These are phyloP conservation scores for Cyrtonyx montezumae DNA, from an alignment of 2,113 vertebrate genomes.

Conservation along the genomic window DNA sequence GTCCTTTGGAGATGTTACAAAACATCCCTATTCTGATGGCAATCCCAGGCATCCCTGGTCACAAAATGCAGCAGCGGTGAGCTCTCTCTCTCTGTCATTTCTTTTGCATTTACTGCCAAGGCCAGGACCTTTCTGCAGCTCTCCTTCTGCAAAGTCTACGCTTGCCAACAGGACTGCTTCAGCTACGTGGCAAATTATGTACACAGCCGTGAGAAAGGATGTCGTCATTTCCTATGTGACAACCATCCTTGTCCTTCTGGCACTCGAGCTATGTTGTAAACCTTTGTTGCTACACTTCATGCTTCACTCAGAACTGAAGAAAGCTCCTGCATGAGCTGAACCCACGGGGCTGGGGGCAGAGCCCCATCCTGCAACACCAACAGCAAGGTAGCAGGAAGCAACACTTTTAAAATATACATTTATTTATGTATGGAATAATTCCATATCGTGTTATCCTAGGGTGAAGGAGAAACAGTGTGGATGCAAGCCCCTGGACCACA, in stretches of 20 bases:
- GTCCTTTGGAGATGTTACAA: too few relatives aligned
- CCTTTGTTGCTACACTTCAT: background rate
- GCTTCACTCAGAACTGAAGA: background rate
- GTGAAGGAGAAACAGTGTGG: background rate
- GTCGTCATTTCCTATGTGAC: background rate
- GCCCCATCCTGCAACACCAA: background rate
- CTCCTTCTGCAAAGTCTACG: background rate
- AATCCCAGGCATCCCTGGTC: too few relatives aligned
- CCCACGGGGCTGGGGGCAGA: background rate
- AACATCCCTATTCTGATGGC: too few relatives aligned
- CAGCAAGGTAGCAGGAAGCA: background rate
- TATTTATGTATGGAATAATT: background rate
- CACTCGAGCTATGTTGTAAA: background rate
- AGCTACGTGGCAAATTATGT: background rate
- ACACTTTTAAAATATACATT: background rate
- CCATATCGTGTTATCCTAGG: rapidly evolving
- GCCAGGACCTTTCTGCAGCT: background rate
- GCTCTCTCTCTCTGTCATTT: background rate
- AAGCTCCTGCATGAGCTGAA: background rate
- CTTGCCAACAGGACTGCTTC: background rate
- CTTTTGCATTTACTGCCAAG: background rate
- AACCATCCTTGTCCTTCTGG: background rate
- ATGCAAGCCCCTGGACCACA: background rate
- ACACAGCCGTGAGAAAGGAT: background rate
- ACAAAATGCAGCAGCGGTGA: background rate